Percentiles rank a stretch among this genome's conserved stretches.
phyloP scores from a whole-genome alignment of 1,140 invertebrate genomes.

The Pectinophora gossypiella region DNA sequence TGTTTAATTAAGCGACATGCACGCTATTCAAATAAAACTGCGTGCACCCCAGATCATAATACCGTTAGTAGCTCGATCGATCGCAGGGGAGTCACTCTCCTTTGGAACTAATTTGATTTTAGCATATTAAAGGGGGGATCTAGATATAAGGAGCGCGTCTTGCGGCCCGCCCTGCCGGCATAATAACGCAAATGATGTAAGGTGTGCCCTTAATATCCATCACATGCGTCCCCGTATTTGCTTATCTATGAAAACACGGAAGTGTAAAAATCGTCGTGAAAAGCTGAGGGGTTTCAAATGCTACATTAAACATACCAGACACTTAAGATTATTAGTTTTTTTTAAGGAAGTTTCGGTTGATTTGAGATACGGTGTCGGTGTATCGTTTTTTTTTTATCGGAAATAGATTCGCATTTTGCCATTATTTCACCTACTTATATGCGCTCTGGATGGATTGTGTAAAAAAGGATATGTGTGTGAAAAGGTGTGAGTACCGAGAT shows the following conservation, averaged over 20 bases:
- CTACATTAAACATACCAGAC: slow-evolving; percentile 23
- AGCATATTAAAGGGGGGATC: slow-evolving; percentile 69
- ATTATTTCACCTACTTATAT: too few relatives aligned
- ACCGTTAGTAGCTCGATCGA: slow-evolving; percentile 54
- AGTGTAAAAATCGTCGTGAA: slow-evolving; percentile 69
- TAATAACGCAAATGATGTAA: slow-evolving; percentile 74
- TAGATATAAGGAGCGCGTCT: slow-evolving; percentile 67
- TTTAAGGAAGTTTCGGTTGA: not conserved
- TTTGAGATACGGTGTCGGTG: too few relatives aligned
- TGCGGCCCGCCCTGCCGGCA: slow-evolving; percentile 41
- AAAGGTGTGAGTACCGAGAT: too few relatives aligned
- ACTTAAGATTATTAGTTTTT: slow-evolving; percentile 35
- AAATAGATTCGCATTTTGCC: too few relatives aligned
- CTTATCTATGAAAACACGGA: slow-evolving; percentile 71
- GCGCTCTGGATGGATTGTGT: too few relatives aligned
- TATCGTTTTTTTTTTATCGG: too few relatives aligned
- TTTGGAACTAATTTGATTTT: slow-evolving; percentile 74
- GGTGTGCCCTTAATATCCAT: slow-evolving; percentile 74
- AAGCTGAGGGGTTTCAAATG: slow-evolving; percentile 34
- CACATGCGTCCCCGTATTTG: slow-evolving; percentile 68
- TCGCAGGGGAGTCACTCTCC: slow-evolving; percentile 59
- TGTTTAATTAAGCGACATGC: slow-evolving; percentile 15
- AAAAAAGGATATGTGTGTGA: too few relatives aligned
- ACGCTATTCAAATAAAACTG: slow-evolving; percentile 1
- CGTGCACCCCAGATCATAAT: slow-evolving; percentile 35